Conservation (phyloP, 2,888 invertebrate genomes). For the Crepidodera aurea region DNA sequence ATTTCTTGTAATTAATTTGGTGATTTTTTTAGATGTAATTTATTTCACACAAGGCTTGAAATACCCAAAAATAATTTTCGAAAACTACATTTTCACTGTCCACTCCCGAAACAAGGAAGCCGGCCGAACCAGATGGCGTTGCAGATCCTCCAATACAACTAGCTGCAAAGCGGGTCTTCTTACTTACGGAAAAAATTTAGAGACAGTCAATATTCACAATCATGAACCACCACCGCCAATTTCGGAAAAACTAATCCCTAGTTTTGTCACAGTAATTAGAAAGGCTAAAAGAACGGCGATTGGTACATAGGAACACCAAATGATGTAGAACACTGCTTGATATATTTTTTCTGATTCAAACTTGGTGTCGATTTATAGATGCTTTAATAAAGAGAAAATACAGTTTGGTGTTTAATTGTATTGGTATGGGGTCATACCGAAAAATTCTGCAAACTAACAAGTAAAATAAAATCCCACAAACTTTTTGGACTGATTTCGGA, state of each 20-base stretch:
- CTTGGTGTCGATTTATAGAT: too few relatives aligned
- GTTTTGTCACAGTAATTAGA: conserved; percentile 13
- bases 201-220: conserved; percentile 27
- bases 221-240: conserved; percentile 4
- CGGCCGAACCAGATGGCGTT: conserved; percentile 38
- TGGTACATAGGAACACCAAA: too few relatives aligned
- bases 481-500: too few relatives aligned
- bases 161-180: conserved; percentile 36
- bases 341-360: too few relatives aligned
- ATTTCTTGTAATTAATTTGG: too few relatives aligned
- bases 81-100: conserved; percentile 33
- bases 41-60: conserved; percentile 34
- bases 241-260: conserved; percentile 10
- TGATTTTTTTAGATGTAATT: conserved; percentile 36
- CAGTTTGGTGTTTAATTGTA: too few relatives aligned
- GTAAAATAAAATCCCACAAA: too few relatives aligned
- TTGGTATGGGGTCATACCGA: too few relatives aligned
- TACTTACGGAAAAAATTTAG: conserved; percentile 37
- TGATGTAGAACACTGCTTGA: too few relatives aligned
- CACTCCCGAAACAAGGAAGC: conserved; percentile 21
- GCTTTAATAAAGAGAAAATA: too few relatives aligned
- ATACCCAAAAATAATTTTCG: conserved; percentile 37
- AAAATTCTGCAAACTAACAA: too few relatives aligned
- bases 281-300: too few relatives aligned
- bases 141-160: conserved; percentile 30